Percentiles rank a stretch among this genome's conserved stretches.
Evolutionary conservation across 2,888 invertebrate genomes (phyloP).

Genomic region (Sminthurides aquaticus): DNA sequence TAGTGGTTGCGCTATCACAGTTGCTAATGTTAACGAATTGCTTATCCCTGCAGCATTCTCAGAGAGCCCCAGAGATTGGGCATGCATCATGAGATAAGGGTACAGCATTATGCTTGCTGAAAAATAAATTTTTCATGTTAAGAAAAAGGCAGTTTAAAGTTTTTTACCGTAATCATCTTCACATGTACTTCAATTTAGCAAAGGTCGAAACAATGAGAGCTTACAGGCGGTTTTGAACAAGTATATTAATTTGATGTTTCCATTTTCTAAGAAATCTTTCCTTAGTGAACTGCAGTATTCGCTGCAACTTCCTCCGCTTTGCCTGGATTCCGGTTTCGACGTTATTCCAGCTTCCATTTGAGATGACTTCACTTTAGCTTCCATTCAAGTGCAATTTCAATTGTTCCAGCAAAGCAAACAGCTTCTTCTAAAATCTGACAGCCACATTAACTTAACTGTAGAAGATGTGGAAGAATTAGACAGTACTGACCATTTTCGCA

Average conservation of each 20-base stretch:
- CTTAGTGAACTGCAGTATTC: background rate
- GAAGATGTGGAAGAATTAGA: no score
- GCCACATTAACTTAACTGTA: no score
- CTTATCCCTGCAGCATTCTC: conserved; percentile 73
- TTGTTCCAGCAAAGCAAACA: no score
- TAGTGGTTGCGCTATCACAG: conserved; percentile 68
- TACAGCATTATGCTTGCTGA: conserved; percentile 66
- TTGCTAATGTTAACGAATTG: conserved; percentile 67
- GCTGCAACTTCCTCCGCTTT: no score
- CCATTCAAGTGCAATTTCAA: no score
- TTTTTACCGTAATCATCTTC: background rate
- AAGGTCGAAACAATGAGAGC: background rate
- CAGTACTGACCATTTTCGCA: no score
- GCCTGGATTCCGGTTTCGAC: no score
- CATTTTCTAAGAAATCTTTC: background rate
- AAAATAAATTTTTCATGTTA: conserved; percentile 44
- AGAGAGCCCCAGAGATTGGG: conserved; percentile 69
- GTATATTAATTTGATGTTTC: background rate
- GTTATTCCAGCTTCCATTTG: no score
- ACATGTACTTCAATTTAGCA: background rate
- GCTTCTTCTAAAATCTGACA: no score
- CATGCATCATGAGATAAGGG: conserved; percentile 71
- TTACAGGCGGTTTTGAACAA: background rate
- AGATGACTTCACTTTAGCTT: no score
- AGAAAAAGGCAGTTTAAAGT: background rate